Percentiles rank a stretch among this genome's conserved stretches.
Conservation (phyloP, 2,113 vertebrate species). For the Rafetus swinhoei region DNA sequence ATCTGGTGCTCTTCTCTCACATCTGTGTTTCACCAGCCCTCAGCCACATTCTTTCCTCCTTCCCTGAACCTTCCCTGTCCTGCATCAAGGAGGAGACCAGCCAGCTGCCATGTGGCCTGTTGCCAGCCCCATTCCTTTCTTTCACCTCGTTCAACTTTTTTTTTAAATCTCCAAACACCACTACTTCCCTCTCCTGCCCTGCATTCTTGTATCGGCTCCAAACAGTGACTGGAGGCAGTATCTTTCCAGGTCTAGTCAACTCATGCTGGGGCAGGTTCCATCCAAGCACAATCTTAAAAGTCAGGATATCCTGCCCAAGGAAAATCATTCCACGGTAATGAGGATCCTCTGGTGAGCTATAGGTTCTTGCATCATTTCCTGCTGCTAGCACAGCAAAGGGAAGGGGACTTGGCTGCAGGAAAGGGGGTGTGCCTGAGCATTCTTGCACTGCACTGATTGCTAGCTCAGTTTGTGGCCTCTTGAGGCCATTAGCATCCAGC, state of each 20-base stretch:
- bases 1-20: neutral
- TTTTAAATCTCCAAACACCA: neutral
- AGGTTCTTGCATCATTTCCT: neutral
- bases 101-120: neutral
- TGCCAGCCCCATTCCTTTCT: neutral
- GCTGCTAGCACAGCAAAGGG: neutral
- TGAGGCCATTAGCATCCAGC: neutral
- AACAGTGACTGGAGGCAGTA: accelerated
- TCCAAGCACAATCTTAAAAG: neutral
- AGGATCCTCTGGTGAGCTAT: accelerated
- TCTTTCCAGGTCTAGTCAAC: neutral
- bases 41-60: neutral
- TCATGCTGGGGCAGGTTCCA: neutral
- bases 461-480: neutral
- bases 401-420: accelerated
- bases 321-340: neutral
- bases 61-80: neutral
- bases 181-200: neutral
- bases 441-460: accelerated
- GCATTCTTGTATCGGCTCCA: neutral
- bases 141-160: neutral
- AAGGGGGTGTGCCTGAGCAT: neutral
- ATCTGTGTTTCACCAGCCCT: neutral
- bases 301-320: accelerated
- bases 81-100: neutral